phyloP scores from a whole-genome alignment of 2,888 invertebrate genomes.

The Aspidiotus destructor region DNA sequence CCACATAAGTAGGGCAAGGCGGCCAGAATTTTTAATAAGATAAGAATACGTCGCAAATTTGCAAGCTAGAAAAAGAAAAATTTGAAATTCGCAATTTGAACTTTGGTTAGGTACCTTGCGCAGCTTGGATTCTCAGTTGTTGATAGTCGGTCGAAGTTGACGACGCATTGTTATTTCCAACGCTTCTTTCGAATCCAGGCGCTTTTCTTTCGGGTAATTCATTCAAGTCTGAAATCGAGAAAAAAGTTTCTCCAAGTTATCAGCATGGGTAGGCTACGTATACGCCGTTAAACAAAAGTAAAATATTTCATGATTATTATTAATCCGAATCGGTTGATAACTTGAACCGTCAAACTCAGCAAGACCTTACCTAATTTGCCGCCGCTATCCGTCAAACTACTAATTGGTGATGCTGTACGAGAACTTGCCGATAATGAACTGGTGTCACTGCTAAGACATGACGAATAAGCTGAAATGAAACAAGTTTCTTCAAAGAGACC shows the following conservation, averaged over 20 bases:
- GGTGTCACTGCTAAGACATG: constrained; percentile 44
- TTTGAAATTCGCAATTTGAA: too few species aligned
- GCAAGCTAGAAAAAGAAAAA: too few species aligned
- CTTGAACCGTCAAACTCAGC: neutral
- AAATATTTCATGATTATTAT: neutral
- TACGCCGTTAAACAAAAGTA: neutral
- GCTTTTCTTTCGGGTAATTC: constrained; percentile 36
- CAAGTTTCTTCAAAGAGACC: too few species aligned
- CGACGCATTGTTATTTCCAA: constrained; percentile 21
- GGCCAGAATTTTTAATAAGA: too few species aligned
- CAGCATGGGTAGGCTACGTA: neutral
- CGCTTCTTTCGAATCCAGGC: constrained; percentile 37
- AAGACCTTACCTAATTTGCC: neutral
- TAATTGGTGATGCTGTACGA: constrained; percentile 44
- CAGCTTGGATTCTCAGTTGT: constrained; percentile 37
- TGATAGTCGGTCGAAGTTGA: constrained; percentile 36
- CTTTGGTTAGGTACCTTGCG: constrained; percentile 35
- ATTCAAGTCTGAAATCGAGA: constrained; percentile 13
- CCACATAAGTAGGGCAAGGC: too few species aligned
- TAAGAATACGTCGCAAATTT: too few species aligned
- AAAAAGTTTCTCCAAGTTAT: neutral
- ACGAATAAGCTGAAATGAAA: constrained; percentile 42
- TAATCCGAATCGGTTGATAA: neutral
- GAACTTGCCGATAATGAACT: constrained; percentile 48
- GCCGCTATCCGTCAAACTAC: constrained; percentile 7